Conservation (phyloP, 2,797 vertebrate genomes). For the Limnodromus scolopaceus region DNA sequence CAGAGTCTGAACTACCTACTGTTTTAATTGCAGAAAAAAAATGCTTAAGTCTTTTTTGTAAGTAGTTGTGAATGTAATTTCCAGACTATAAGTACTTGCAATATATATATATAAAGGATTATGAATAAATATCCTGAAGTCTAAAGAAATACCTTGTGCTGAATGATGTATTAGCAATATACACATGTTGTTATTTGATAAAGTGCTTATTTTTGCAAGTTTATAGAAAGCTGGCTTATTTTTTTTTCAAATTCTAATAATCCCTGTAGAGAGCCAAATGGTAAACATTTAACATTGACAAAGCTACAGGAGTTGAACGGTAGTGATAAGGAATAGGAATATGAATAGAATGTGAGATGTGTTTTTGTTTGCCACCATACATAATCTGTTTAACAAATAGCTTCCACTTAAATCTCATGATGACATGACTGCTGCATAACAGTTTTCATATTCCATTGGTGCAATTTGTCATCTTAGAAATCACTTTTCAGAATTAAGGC, state of each 20-base stretch:
- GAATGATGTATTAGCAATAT: neutral
- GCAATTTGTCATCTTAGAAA: neutral
- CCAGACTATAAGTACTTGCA: neutral
- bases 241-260: neutral
- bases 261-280: neutral
- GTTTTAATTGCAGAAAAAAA: neutral
- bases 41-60: neutral
- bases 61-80: neutral
- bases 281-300: neutral
- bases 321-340: neutral
- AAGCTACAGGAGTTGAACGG: neutral
- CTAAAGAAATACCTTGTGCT: neutral
- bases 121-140: neutral
- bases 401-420: neutral
- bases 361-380: neutral
- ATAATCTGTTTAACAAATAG: neutral
- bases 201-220: neutral
- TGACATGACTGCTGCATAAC: neutral
- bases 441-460: neutral
- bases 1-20: neutral
- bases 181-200: neutral
- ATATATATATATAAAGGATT: neutral
- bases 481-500: neutral
- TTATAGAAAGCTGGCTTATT: neutral
- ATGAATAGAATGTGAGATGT: neutral